Conservation (phyloP, 2,888 invertebrate species). For the Tolmerus cingulatus region DNA sequence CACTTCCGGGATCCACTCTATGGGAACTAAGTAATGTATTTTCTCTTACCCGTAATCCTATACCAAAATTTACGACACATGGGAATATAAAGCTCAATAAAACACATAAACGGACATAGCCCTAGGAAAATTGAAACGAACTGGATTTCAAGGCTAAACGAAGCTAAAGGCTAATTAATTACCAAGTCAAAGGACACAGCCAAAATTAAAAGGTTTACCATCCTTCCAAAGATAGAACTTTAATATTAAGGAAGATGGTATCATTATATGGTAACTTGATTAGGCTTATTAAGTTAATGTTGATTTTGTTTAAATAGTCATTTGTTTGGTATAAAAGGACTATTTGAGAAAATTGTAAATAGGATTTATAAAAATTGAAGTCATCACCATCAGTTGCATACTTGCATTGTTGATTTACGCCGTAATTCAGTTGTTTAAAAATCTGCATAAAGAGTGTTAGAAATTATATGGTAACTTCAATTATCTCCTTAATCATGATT, state of each 20-base stretch:
- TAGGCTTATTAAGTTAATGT: not conserved
- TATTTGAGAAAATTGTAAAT: too few relatives aligned
- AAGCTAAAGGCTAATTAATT: not conserved
- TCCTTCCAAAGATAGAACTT: not conserved
- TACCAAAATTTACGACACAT: not conserved
- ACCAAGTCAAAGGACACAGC: not conserved
- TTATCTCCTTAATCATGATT: not conserved
- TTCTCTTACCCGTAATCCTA: not conserved
- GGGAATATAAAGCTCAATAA: not conserved
- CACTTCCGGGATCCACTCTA: not conserved
- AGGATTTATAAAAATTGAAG: too few relatives aligned
- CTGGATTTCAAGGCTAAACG: not conserved
- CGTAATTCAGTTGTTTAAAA: too few relatives aligned
- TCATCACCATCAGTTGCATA: too few relatives aligned
- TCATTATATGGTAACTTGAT: not conserved
- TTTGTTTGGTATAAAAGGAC: too few relatives aligned
- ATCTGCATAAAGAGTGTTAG: too few relatives aligned
- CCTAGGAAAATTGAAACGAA: not conserved
- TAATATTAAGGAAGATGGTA: not conserved
- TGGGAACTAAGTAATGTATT: not conserved
- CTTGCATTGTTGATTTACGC: not conserved
- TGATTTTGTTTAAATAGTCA: not conserved
- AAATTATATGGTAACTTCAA: not conserved
- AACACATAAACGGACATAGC: not conserved
- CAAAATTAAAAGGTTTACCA: not conserved